Evolutionary conservation across 92 coral and sea anemone species (phyloP), one percentile per base, ranked within the genome.

Genomic region (Ricordea florida): DNA sequence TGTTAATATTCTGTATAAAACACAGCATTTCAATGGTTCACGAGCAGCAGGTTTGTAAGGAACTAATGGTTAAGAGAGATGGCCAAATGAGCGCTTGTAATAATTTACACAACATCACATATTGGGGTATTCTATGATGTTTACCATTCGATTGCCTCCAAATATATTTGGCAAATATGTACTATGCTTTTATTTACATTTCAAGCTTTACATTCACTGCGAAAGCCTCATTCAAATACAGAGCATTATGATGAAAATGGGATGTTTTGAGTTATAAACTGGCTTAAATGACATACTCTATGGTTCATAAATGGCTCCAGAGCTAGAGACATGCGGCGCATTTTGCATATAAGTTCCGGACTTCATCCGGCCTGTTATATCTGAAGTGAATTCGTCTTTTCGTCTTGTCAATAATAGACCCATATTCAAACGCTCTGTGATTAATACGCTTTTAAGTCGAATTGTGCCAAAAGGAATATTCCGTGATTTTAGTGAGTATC

Each of bases 181-280:
- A 69, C 84, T 51, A 70, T 55, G 46, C 13, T 16, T 6, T 23
- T 90, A 72, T 90, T 90, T 90, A 81, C 96, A 71, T 57, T 90
- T 18, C 48, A 59, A 43, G 66, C 73, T 75, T 70, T 74, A 65
- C 62, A 82, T 83, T 85, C 76, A 47, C 78, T 75, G 34, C 46
- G 79, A 87, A 61, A 72, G 78, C 52, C 56, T 36, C 51, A 71
- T 72, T 79, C 59, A 78, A 83, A 86, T 76, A 66, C 65, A 71
- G 65, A 56, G 78, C 69, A 80, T 79, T 87, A 72, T 83, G 85
- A 72, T 67, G 87, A 51, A 76, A 81, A 72, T 90, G 92, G 80
- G 88, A 82, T 90, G 96, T 90, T 90, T 90, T 90, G 82, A 55
- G 92, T 82, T 90, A 70, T 85, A 82, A 86, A 82, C 92, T 66